Conservation (phyloP, 2,888 invertebrate genomes). For the Caenorhabditis zanzibari region DNA sequence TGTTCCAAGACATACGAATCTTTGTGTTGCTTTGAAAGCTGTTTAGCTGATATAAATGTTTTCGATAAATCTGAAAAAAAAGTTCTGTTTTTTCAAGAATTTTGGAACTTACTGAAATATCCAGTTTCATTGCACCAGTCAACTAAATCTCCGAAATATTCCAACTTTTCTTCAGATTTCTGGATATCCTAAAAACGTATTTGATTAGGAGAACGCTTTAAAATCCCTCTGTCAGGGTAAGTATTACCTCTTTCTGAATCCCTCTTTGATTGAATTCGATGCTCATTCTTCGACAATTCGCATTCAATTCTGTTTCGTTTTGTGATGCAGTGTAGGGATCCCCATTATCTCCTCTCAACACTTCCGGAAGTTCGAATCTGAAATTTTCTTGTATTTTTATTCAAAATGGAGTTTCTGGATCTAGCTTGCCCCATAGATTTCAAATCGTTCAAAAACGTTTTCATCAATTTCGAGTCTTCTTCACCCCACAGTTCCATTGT, state of each 20-base stretch:
- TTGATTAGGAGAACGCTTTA: no score
- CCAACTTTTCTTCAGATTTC: slow-evolving; percentile 15
- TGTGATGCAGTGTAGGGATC: slow-evolving; percentile 1
- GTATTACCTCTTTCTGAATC: no score
- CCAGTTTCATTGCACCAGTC: slow-evolving; percentile 53
- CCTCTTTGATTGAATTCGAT: slow-evolving; percentile 33
- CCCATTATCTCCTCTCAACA: background rate
- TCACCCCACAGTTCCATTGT: slow-evolving; percentile 46
- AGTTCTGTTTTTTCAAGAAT: no score
- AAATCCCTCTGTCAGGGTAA: no score
- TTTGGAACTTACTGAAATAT: slow-evolving; percentile 4
- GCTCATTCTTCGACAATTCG: slow-evolving; percentile 39
- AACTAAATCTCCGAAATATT: slow-evolving; percentile 35
- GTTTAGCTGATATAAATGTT: slow-evolving; percentile 24
- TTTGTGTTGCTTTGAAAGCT: slow-evolving; percentile 26
- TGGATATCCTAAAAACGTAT: background rate
- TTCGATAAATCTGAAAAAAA: slow-evolving; percentile 22
- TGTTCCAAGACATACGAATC: slow-evolving; percentile 2
- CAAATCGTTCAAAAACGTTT: slow-evolving; percentile 14
- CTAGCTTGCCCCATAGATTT: slow-evolving; percentile 10
- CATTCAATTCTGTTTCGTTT: slow-evolving; percentile 14
- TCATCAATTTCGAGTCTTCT: slow-evolving; percentile 48
- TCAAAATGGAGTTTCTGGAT: background rate
- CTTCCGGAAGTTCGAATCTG: slow-evolving; percentile 9
- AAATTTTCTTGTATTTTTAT: background rate